Conservation (phyloP, 2,797 vertebrate species). For the Anomalospiza imberbis region DNA sequence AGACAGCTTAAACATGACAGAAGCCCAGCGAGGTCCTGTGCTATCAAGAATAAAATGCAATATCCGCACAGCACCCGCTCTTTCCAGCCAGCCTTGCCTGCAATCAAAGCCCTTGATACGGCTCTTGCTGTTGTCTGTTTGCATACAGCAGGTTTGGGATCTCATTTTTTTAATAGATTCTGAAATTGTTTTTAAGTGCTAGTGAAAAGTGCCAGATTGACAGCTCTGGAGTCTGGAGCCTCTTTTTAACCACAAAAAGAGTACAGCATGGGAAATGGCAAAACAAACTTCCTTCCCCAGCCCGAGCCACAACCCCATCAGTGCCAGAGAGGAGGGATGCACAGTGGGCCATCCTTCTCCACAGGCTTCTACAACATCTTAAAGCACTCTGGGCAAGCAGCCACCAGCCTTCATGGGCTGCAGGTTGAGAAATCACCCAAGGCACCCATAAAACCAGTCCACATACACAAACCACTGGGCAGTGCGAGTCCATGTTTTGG, state of each 20-base stretch:
- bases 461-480: not conserved
- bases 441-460: not conserved
- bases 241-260: not conserved
- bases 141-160: not conserved
- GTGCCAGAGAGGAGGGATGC: not conserved
- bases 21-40: not conserved
- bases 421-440: not conserved
- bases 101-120: not conserved
- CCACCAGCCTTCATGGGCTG: not conserved
- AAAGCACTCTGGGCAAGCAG: not conserved
- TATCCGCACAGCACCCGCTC: not conserved
- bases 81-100: not conserved
- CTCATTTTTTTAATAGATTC: slow-evolving; percentile 3
- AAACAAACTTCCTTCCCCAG: not conserved
- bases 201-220: slow-evolving; percentile 59
- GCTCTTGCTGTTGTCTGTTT: slow-evolving; percentile 10
- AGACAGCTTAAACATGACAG: slow-evolving; percentile 68
- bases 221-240: slow-evolving; percentile 18
- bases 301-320: fast-evolving
- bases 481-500: fast-evolving
- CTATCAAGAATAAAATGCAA: slow-evolving; percentile 24
- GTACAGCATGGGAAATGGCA: not conserved
- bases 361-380: fast-evolving
- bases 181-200: slow-evolving; percentile 27
- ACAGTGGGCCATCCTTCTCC: not conserved